Evolutionary conservation across 2,888 invertebrate species (phyloP), one percentile per base, ranked within the genome.

Genomic region (Apotomis turbidana): DNA sequence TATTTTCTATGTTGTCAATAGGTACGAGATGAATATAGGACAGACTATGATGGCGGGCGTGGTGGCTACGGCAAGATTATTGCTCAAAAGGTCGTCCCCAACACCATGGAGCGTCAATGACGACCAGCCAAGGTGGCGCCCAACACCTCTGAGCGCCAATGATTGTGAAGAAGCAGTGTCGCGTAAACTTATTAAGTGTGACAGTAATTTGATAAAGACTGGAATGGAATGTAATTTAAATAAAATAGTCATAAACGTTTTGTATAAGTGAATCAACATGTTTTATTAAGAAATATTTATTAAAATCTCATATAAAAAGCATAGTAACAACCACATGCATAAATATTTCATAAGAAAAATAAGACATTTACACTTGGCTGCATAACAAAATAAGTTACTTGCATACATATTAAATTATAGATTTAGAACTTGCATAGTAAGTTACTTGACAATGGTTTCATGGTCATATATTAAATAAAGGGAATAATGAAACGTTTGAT

Each of bases 11-110:
- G 8, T 58, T 54, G 38, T 9, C 91, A 89, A 54, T 86, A 97
- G 97, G 98, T 99, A 4, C 95, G 99, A 81, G 99, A 99, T 86
- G 99, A 99, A 93, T 99, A 99, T 86, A 95, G 99, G 85, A 98
- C 98, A 76, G 99, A 99, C 86, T 99, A 96, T 90, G 99, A 99
- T 88, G 96, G 97, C 51, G 99, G 99, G 0, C 94, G 99, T 87
- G 99, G 99, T 64, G 99, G 99, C 15, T 99, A 99, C 90, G 99
- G 99, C 46, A 99, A 98, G 93, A 96, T 98, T 75, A 95, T 98
- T 77, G 97, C 97, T 76, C 97, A 97, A 85, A 97, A 97, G 92
- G 95, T 97, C 69, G 94, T 90, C 4, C 94, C 95, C 2, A 94
- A 95, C 76, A 95, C 95, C 9, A 81, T 91, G 83, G 94, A 95